Evolutionary conservation across 2,888 invertebrate species (phyloP), one percentile per base, ranked within the genome.

Genomic region (Pandemis corylana): DNA sequence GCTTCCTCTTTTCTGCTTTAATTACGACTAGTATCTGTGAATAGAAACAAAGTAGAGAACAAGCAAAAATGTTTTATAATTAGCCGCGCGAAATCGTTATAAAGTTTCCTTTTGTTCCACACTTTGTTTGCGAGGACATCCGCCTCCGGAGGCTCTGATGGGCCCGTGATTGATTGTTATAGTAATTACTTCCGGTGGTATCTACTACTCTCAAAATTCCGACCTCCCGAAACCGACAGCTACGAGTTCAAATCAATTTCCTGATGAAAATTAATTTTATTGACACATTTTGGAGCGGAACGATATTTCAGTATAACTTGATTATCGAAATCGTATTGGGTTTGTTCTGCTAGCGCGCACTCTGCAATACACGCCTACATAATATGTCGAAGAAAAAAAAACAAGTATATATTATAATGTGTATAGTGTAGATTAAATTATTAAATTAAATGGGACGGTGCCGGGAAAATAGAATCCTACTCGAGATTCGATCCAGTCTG

Each of bases 21-120:
- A 12, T 20, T 59, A 28, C 28, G 5, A 59, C 3, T 28, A 28
- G 28, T 12, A 51, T 51, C n/a, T 59, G 28, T 28, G 12, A 64
- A 20, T 46, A 46, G 12, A 46, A 46, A 64, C 20, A 20, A 46
- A 20, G 28, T 20, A 20, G 12, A 64, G 44, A 44, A 64, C 10
- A 46, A 64, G 65, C 12, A 65, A 49, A 71, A 42, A 44, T 36
- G 53, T 56, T 70, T 70, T 44, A 66, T 75, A 75, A 75, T 71
- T 71, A 67, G 46, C 36, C n/a, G 15, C 51, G 62, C 20, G 56
- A 63, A 62, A 67, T 71, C 28, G 56, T 75, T 56, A 28, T 44
- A 62, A 71, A 75, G 66, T 71, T 75, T 74, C 61, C 74, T 62
- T 74, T 71, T 75, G 75, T 71, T 42, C 56, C 46, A 53, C 44